Conservation (phyloP, 2,888 invertebrate species). For the Chesias legatella region DNA sequence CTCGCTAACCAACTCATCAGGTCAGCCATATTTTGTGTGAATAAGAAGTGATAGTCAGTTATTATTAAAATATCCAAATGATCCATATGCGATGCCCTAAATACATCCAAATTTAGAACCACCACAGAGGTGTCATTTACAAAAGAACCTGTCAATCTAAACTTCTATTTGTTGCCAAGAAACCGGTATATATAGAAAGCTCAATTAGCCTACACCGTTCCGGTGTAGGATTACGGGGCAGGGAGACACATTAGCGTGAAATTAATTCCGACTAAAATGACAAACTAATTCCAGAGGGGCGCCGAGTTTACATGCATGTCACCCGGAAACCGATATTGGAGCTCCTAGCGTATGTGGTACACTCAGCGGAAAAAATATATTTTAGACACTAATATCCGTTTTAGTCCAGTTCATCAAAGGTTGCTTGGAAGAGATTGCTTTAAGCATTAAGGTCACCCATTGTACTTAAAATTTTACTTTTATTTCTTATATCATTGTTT, state of each 20-base stretch:
- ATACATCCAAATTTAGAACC: constrained; percentile 26
- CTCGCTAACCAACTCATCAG: too few species aligned
- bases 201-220: constrained; percentile 61
- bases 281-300: constrained; percentile 2
- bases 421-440: too few species aligned
- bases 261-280: constrained; percentile 14
- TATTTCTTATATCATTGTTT: too few species aligned
- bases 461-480: too few species aligned
- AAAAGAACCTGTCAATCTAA: constrained; percentile 49
- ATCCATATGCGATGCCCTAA: constrained; percentile 17
- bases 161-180: constrained; percentile 39
- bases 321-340: not conserved
- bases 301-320: not conserved
- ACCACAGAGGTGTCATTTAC: constrained; percentile 37
- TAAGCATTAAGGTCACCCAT: too few species aligned
- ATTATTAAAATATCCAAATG: too few species aligned
- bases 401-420: too few species aligned
- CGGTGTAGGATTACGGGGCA: constrained; percentile 30
- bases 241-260: constrained; percentile 21
- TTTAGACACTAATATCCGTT: too few species aligned
- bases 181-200: constrained; percentile 47
- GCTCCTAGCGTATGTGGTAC: not conserved
- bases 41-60: too few species aligned
- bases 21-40: too few species aligned
- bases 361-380: too few species aligned